A percentile compares a stretch with the other conserved stretches of the same genome.
These are phyloP conservation scores for Lepidocolaptes lacrymiger DNA, from an alignment of 2,797 vertebrate genomes.

Conservation along the genomic window DNA sequence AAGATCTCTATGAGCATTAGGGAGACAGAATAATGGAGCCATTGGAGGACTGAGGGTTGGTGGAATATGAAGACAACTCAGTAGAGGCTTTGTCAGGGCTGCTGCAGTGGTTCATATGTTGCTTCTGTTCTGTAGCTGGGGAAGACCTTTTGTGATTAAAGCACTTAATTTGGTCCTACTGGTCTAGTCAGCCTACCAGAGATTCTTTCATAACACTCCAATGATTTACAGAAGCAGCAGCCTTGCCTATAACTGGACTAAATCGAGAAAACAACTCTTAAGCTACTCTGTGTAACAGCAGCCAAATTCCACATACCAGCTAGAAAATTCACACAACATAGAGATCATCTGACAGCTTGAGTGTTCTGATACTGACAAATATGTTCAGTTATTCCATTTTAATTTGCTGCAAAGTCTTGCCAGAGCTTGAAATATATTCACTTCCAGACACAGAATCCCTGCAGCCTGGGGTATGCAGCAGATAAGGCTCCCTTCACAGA, in stretches of 20 bases:
- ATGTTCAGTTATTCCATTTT: slow-evolving; percentile 18
- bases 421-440: background rate
- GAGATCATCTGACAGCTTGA: slow-evolving; percentile 20
- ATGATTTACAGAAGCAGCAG: slow-evolving; percentile 23
- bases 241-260: background rate
- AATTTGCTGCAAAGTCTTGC: background rate
- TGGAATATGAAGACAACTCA: background rate
- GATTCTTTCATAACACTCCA: slow-evolving; percentile 5
- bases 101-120: background rate
- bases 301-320: slow-evolving; percentile 45
- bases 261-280: slow-evolving; percentile 30
- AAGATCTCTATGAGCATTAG: background rate
- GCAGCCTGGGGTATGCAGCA: background rate
- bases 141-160: background rate
- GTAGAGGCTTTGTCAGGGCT: background rate
- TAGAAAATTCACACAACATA: slow-evolving; percentile 27
- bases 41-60: background rate
- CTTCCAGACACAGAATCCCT: background rate
- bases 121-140: background rate
- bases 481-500: background rate
- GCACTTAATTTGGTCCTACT: background rate
- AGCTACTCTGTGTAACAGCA: background rate
- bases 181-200: background rate
- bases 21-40: background rate
- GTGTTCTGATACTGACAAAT: slow-evolving; percentile 41